Conservation (phyloP, 1,140 invertebrate genomes). For the Trissolcus basalis region DNA sequence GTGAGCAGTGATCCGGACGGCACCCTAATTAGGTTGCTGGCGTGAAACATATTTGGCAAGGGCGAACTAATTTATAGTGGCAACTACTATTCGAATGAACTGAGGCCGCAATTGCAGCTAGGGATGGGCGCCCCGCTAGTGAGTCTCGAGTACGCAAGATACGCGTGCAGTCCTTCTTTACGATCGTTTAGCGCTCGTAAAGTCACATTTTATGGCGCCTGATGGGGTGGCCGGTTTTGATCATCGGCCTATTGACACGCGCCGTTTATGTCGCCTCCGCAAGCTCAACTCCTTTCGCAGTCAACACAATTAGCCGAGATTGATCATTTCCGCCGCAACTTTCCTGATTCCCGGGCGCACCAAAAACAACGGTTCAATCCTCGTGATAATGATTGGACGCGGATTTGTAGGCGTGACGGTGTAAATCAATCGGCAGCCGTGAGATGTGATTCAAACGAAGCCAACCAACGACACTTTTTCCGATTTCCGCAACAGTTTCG, state of each 20-base stretch:
- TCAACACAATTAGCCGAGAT: slow-evolving; percentile 41
- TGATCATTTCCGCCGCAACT: slow-evolving; percentile 29
- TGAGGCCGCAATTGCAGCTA: slow-evolving; percentile 30
- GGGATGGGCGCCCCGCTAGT: slow-evolving; percentile 54
- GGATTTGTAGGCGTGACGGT: too few species aligned
- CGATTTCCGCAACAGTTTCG: too few species aligned
- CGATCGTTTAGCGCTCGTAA: slow-evolving; percentile 69
- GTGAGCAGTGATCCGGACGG: too few species aligned
- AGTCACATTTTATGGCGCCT: slow-evolving; percentile 65
- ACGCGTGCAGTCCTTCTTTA: slow-evolving; percentile 63
- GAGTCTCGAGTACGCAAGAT: slow-evolving; percentile 47
- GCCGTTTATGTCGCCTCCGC: slow-evolving; percentile 43
- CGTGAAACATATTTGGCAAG: slow-evolving; percentile 34
- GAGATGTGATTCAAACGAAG: too few species aligned
- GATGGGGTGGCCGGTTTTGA: slow-evolving; percentile 44
- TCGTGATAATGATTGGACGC: too few species aligned
- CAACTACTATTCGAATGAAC: slow-evolving; percentile 54
- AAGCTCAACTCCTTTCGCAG: slow-evolving; percentile 16
- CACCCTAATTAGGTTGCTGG: too few species aligned
- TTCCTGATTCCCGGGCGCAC: slow-evolving; percentile 12
- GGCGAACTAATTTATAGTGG: slow-evolving; percentile 49
- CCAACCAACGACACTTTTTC: too few species aligned
- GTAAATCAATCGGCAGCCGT: too few species aligned
- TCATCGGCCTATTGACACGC: slow-evolving; percentile 54
- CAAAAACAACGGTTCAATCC: neutral